Conservation (phyloP, 2,113 vertebrate species). For the Nestor notabilis region DNA sequence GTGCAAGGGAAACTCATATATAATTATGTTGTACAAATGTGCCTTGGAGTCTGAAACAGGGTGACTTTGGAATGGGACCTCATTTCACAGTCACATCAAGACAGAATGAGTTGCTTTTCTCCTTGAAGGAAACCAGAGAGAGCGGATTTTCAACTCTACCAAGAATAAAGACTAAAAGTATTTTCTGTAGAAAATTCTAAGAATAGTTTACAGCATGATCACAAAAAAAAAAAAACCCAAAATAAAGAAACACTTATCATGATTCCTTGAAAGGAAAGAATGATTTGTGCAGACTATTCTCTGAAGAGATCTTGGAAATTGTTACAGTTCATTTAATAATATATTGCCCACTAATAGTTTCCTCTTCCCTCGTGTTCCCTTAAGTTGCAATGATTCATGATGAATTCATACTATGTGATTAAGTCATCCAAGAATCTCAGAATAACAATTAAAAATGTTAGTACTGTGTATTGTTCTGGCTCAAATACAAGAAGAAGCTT, state of each 20-base stretch:
- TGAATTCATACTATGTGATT: neutral
- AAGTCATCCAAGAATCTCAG: neutral
- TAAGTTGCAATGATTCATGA: slow-evolving; percentile 18
- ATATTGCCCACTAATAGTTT: slow-evolving; percentile 53
- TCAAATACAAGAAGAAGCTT: neutral
- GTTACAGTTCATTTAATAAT: slow-evolving; percentile 8
- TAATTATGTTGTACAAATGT: rapidly evolving
- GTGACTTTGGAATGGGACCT: neutral
- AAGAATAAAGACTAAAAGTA: neutral
- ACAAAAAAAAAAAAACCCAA: neutral
- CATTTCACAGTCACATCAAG: neutral
- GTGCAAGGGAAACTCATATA: neutral
- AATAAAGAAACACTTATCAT: neutral
- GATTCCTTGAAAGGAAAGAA: neutral
- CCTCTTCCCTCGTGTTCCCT: neutral
- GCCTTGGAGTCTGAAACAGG: neutral
- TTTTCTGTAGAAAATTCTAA: neutral
- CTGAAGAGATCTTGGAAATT: slow-evolving; percentile 37
- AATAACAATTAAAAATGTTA: neutral
- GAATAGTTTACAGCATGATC: neutral
- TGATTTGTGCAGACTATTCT: neutral
- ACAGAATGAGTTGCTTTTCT: neutral
- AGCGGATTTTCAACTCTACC: neutral
- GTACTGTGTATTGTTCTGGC: neutral
- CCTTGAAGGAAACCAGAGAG: neutral